Base-by-base conservation (phyloP, 2,888 invertebrate genomes). In the Eupelmus urozonus region DNA sequence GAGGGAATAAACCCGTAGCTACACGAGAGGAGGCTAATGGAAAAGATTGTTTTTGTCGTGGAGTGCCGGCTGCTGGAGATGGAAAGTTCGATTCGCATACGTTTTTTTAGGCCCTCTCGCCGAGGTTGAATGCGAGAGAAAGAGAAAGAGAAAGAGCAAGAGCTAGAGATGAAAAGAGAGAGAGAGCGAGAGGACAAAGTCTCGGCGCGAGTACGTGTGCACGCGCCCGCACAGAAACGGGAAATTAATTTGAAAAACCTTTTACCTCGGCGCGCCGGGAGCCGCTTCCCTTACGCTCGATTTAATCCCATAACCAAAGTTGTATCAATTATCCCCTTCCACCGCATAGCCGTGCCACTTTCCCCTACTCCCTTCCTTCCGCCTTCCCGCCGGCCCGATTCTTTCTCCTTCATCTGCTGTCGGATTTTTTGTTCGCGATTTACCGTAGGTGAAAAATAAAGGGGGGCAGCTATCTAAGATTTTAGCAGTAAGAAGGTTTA, bases 201-300 rank as follows among this genome's bases (percentile, higher is more conserved):
- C 59, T 18, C 27, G 16, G 29, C 13, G 29, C 40, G 25, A 18
- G 63, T 45, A 40, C 42, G 59, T 62, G 66, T 45, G 45, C 45
- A 16, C 45, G 45, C 9, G 16, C 13, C 13, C 34, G 49, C 51
- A 29, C 16, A 51, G 49, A 45, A 82, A 83, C 79, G 81, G 81
- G 81, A 84, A 83, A 84, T 85, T 84, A 85, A 85, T 85, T 84
- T 77, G 79, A 70, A 83, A 81, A 81, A 82, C 80, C 82, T 84
- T 84, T 83, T 83, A 84, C 81, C 82, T 63, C 25, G 57, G 29
- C 23, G 27, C n/a, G 7, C 60, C 60, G 29, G 42, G 57, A 29
- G n/a, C n/a, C n/a, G n/a, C n/a, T 63, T 80, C 62, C 69, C 77
- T 83, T 78, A 81, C 82, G 82, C 84, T 82, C 84, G 81, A 85